A percentile compares a stretch with the other conserved stretches of the same genome.
phyloP scores from a whole-genome alignment of 2,797 vertebrate genomes.

The Melanotaenia boesemani region DNA sequence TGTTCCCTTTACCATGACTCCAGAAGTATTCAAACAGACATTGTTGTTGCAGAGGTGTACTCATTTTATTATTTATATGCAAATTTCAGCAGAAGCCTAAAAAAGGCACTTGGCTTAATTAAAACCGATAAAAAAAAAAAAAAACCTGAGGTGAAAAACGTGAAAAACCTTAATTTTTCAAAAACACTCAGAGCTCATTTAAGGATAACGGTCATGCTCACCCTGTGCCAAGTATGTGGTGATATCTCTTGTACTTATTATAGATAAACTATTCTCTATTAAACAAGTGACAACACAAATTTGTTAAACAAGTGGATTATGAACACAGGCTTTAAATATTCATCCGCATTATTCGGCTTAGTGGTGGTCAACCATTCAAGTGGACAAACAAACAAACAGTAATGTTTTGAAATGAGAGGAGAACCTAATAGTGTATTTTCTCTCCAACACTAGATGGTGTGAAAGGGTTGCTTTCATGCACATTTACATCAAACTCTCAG shows the following conservation, averaged over 20 bases:
- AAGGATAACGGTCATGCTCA: too few relatives aligned
- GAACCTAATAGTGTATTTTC: neutral
- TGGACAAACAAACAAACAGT: neutral
- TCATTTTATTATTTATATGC: too few relatives aligned
- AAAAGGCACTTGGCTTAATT: too few relatives aligned
- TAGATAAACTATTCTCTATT: too few relatives aligned
- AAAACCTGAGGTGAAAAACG: too few relatives aligned
- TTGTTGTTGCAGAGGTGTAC: too few relatives aligned
- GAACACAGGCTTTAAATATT: neutral
- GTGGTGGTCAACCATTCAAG: conserved; percentile 3
- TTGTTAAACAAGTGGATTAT: neutral
- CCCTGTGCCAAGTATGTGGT: neutral
- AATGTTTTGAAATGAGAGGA: neutral
- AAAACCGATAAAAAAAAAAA: neutral
- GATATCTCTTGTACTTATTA: neutral
- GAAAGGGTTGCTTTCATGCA: conserved; percentile 34
- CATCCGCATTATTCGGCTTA: conserved; percentile 3
- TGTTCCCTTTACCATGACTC: too few relatives aligned
- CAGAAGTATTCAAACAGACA: too few relatives aligned
- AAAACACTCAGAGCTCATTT: too few relatives aligned
- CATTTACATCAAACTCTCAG: conserved; percentile 1
- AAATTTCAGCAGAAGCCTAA: too few relatives aligned
- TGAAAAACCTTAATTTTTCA: too few relatives aligned
- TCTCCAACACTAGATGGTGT: conserved; percentile 74
- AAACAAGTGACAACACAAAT: neutral